Evolutionary conservation across 2,113 vertebrate species (phyloP).

Genomic region (Ophiodon elongatus): DNA sequence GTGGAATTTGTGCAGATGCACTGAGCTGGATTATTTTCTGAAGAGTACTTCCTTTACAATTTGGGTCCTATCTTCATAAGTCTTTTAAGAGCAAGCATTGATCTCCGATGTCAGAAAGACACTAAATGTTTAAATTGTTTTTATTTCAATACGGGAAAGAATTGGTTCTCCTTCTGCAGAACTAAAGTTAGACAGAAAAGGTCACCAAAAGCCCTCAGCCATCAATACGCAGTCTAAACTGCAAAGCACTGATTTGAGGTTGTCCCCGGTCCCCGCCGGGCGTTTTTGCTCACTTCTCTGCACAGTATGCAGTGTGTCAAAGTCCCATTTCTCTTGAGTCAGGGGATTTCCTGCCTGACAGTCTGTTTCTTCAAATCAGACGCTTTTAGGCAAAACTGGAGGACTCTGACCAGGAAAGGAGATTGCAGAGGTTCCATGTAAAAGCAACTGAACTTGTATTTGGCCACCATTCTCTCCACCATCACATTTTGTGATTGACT

Average conservation of each 20-base stretch:
- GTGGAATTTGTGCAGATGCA: conserved; percentile 27
- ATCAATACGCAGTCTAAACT: conserved; percentile 48
- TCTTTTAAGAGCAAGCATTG: neutral
- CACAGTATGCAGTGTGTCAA: conserved; percentile 39
- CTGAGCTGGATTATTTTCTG: conserved; percentile 7
- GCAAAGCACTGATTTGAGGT: conserved; percentile 38
- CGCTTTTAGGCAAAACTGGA: conserved; percentile 39
- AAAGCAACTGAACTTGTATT: conserved; percentile 25
- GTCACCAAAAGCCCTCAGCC: conserved; percentile 22
- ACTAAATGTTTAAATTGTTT: neutral
- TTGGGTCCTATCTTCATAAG: neutral
- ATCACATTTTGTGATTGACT: conserved; percentile 10
- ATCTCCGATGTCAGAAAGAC: neutral
- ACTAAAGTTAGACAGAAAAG: neutral
- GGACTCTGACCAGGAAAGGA: conserved; percentile 16
- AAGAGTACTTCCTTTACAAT: conserved; percentile 7
- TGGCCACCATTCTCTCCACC: neutral
- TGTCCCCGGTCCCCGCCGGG: conserved; percentile 6
- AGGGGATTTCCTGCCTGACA: conserved; percentile 35
- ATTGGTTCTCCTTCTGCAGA: neutral
- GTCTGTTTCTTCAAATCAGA: conserved; percentile 28
- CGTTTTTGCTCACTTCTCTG: conserved; percentile 15
- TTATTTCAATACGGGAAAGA: conserved; percentile 19
- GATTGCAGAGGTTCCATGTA: conserved; percentile 13
- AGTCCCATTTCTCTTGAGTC: conserved; percentile 35